Conservation (phyloP, 1,140 invertebrate genomes). For the Paraescarpia echinospica region DNA sequence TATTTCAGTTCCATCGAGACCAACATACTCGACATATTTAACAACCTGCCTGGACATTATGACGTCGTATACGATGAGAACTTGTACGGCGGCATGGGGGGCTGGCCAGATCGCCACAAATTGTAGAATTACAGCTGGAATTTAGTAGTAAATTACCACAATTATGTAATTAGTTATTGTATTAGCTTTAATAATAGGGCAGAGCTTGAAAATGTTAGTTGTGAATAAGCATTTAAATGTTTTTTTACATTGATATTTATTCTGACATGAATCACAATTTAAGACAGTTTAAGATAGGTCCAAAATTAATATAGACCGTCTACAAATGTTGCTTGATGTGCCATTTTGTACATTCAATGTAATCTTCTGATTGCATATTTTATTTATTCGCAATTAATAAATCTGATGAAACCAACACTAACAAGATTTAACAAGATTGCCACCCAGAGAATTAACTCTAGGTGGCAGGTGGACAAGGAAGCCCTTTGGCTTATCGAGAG, state of each 20-base stretch:
- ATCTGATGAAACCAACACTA: no score
- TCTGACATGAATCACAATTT: not conserved
- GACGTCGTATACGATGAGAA: slow-evolving; percentile 38
- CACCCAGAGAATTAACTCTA: no score
- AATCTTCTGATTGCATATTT: no score
- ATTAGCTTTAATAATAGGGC: no score
- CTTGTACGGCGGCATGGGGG: slow-evolving; percentile 44
- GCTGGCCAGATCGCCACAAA: slow-evolving; percentile 34
- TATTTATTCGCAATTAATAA: no score
- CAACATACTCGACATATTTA: slow-evolving; percentile 25
- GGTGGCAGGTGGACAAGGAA: no score
- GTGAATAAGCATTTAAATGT: not conserved
- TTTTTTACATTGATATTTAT: not conserved
- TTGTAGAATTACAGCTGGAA: not conserved
- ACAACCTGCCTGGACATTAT: not conserved
- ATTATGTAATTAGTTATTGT: not conserved
- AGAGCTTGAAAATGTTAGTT: not conserved
- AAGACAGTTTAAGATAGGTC: no score
- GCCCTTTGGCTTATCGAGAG: no score
- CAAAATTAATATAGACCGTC: no score
- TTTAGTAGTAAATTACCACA: not conserved
- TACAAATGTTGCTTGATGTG: no score
- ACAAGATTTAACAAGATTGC: no score
- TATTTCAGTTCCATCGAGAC: slow-evolving; percentile 34
- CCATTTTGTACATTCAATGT: no score